A percentile compares a stretch with the other conserved stretches of the same genome.
Evolutionary conservation across 1,140 invertebrate species (phyloP).

Genomic region (Tribolium madens): DNA sequence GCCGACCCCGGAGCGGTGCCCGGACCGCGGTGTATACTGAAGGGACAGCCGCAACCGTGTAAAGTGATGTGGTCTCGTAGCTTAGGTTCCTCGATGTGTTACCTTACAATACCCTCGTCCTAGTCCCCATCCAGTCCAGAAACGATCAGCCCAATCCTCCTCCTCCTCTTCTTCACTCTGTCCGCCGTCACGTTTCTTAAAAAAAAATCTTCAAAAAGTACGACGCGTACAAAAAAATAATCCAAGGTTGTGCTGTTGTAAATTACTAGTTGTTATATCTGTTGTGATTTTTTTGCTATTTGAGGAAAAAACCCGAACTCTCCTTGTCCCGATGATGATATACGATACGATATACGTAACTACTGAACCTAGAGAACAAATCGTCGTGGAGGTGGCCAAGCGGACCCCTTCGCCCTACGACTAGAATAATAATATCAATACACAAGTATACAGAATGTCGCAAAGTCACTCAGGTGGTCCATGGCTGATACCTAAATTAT

Average conservation of each 20-base stretch:
- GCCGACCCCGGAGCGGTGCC: slow-evolving; percentile 57
- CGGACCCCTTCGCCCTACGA: slow-evolving; percentile 43
- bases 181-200: slow-evolving; percentile 54
- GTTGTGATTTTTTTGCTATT: slow-evolving; percentile 64
- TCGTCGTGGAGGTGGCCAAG: slow-evolving; percentile 44
- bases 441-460: slow-evolving; percentile 65
- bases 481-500: slow-evolving; percentile 56
- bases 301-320: slow-evolving; percentile 57
- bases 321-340: slow-evolving; percentile 58
- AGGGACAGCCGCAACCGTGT: slow-evolving; percentile 58
- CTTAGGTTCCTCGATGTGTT: slow-evolving; percentile 64
- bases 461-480: slow-evolving; percentile 64
- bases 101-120: slow-evolving; percentile 59
- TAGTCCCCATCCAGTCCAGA: slow-evolving; percentile 52
- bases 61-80: slow-evolving; percentile 65
- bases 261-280: slow-evolving; percentile 64
- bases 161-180: slow-evolving; percentile 42
- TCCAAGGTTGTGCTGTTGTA: slow-evolving; percentile 65
- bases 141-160: slow-evolving; percentile 54
- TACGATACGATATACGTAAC: slow-evolving; percentile 64
- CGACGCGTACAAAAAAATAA: slow-evolving; percentile 60
- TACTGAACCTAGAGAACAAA: slow-evolving; percentile 60
- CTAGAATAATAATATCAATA: slow-evolving; percentile 60
- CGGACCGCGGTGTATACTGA: slow-evolving; percentile 47
- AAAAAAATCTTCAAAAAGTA: slow-evolving; percentile 58